Base-by-base conservation (phyloP, 2,113 vertebrate species). In the Empidonax alnorum region DNA sequence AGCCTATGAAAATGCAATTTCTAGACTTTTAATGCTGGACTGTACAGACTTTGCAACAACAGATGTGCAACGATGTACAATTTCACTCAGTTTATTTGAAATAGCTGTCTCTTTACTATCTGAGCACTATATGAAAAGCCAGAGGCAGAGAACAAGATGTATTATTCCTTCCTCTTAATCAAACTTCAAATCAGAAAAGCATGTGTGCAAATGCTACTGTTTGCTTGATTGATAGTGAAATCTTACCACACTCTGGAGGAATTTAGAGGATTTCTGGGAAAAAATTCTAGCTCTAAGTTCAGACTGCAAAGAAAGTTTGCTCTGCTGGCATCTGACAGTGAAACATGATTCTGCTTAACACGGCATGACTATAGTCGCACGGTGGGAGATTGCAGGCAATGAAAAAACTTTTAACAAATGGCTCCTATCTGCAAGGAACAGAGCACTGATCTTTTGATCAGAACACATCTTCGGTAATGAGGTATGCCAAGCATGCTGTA, bases 401-500 rank as follows among this genome's bases (percentile, higher is more conserved):
- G 47, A 90, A 87, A 95, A 85, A 73, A 87, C 74, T 69, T 91
- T 63, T 90, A 91, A 89, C 73, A 92, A 94, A 89, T 80, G 35
- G 19, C 28, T 94, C 39, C 80, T 67, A 59, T 87, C 72, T 76
- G 66, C 74, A 89, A 72, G 79, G 87, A 94, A 79, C 58, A 76
- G 49, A 94, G 75, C 89, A 84, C 56, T 62, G 81, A 91, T 93
- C 67, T 94, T 76, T 83, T 58, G 50, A 52, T 50, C 71, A 89
- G 78, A 93, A 73, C 62, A 87, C 56, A 55, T 90, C 37, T 85
- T 82, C 89, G 81, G 85, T 95, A 96, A 95, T 79, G 78, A 93
- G 66, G 41, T 91, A 82, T 66, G 28, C n/a, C 46, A 47, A 69
- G 58, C 28, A 73, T 84, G 58, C 53, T 77, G 65, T 69, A 91